Evolutionary conservation across 2,888 invertebrate species (phyloP).

Genomic region (Mellilla xanthometata): DNA sequence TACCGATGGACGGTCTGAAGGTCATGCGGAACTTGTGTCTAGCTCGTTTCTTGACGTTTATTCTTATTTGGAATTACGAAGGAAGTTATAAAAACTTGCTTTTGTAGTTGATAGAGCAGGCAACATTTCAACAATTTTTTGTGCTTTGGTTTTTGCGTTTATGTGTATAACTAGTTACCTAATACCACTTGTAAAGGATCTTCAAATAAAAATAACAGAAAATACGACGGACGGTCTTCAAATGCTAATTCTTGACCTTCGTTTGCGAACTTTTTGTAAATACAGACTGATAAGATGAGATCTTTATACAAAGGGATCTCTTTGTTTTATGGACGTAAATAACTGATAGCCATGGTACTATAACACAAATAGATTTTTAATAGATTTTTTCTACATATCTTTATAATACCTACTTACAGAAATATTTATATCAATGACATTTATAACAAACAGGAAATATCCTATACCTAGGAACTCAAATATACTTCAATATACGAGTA

Average conservation of each 20-base stretch:
- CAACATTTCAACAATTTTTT: conserved; percentile 38
- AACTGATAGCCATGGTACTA: too few relatives aligned
- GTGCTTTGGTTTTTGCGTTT: conserved; percentile 23
- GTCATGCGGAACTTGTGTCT: conserved; percentile 67
- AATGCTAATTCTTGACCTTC: not conserved
- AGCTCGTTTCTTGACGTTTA: conserved; percentile 41
- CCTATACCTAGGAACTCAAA: not conserved
- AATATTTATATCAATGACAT: too few relatives aligned
- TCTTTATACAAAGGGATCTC: too few relatives aligned
- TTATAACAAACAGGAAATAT: too few relatives aligned
- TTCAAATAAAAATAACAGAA: conserved; percentile 4
- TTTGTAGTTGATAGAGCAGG: conserved; percentile 45
- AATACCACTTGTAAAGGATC: conserved; percentile 8
- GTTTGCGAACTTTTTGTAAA: not conserved
- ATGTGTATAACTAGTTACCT: conserved; percentile 5
- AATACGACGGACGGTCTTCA: not conserved
- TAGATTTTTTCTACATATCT: too few relatives aligned
- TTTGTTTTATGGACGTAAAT: too few relatives aligned
- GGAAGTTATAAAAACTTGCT: conserved; percentile 60
- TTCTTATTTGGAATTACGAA: conserved; percentile 54
- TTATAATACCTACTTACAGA: too few relatives aligned
- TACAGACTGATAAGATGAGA: too few relatives aligned
- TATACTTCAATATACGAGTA: too few relatives aligned
- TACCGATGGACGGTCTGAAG: conserved; percentile 64
- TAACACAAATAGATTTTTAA: too few relatives aligned